Conservation (phyloP, 2,888 invertebrate genomes). For the Lepidocyrtoides sp. region DNA sequence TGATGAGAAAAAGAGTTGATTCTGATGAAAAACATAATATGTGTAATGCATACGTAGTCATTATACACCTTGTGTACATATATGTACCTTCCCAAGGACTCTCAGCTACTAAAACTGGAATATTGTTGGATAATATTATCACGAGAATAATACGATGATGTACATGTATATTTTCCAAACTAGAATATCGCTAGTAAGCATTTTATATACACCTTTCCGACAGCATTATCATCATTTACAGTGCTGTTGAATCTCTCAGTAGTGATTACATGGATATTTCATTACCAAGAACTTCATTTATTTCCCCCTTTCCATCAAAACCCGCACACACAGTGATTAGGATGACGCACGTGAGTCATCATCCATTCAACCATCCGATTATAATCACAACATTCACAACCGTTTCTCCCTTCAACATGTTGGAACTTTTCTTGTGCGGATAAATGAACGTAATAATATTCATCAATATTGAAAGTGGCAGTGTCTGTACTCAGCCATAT, state of each 20-base stretch:
- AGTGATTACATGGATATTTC: constrained; percentile 55
- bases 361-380: constrained; percentile 24
- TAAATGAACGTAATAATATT: neutral
- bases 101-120: constrained; percentile 3
- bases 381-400: neutral
- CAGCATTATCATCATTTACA: too few relatives aligned
- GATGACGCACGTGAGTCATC: constrained; percentile 67
- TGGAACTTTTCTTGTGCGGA: neutral
- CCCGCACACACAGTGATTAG: constrained; percentile 61
- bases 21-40: constrained; percentile 1
- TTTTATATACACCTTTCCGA: too few relatives aligned
- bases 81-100: constrained; percentile 15
- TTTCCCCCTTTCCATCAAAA: constrained; percentile 30
- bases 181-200: neutral
- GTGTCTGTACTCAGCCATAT: neutral
- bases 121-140: neutral
- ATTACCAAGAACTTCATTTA: constrained; percentile 48
- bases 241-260: too few relatives aligned
- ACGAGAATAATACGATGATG: neutral
- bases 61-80: neutral
- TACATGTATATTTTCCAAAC: too few relatives aligned
- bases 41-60: neutral
- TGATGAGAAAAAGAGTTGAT: constrained; percentile 22
- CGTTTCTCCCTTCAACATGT: constrained; percentile 7
- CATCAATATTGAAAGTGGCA: neutral